Conservation (phyloP, 1,140 invertebrate genomes). For the Hycleus cichorii region DNA sequence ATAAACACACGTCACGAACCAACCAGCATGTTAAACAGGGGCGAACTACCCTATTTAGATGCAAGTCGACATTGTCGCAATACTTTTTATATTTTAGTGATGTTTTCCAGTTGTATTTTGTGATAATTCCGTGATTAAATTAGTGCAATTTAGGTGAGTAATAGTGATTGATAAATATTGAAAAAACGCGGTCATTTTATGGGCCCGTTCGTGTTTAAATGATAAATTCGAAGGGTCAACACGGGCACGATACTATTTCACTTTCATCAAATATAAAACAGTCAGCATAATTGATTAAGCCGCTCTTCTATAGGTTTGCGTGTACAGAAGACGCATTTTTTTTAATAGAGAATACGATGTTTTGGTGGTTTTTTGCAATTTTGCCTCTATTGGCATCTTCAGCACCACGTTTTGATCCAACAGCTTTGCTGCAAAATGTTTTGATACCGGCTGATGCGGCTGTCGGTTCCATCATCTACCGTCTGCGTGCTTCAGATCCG, state of each 20-base stretch:
- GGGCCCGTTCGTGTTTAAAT: not conserved
- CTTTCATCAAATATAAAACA: slow-evolving; percentile 1
- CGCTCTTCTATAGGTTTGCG: slow-evolving; percentile 6
- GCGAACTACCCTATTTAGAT: slow-evolving; percentile 7
- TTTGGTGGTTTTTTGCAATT: slow-evolving; percentile 18
- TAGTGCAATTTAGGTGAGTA: not conserved
- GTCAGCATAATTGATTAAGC: not conserved
- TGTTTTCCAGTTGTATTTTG: not conserved
- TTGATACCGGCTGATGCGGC: slow-evolving; percentile 73
- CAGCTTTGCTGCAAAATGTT: slow-evolving; percentile 70
- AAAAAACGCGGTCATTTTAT: not conserved
- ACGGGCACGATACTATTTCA: not conserved
- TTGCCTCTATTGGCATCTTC: slow-evolving; percentile 15
- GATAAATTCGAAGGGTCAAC: not conserved
- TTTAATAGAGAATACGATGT: slow-evolving; percentile 11
- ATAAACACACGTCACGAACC: slow-evolving; percentile 9
- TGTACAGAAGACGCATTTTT: slow-evolving; percentile 3
- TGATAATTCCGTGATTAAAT: not conserved
- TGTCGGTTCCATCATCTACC: slow-evolving; percentile 75
- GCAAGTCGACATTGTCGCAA: not conserved
- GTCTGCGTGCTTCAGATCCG: slow-evolving; percentile 76
- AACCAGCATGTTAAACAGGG: not conserved
- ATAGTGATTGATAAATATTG: not conserved
- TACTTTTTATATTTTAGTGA: not conserved
- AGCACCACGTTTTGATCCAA: slow-evolving; percentile 71